These are phyloP conservation scores for Microcebus lehilahytsara DNA, from an alignment of 2,113 vertebrate genomes.

Conservation along the genomic window DNA sequence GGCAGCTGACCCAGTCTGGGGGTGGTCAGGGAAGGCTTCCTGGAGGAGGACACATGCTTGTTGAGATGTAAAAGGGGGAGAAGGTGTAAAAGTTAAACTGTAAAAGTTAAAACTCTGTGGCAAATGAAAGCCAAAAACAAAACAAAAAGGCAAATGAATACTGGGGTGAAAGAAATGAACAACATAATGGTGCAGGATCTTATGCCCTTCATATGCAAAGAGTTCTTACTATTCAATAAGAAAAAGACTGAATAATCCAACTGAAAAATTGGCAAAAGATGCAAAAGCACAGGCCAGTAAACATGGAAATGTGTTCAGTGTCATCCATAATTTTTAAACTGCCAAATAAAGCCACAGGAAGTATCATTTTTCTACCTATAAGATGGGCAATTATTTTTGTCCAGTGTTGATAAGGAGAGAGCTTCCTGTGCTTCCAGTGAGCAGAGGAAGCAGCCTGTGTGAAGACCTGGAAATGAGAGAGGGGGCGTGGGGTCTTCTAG, in stretches of 20 bases:
- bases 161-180: neutral
- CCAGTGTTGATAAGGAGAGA: neutral
- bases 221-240: conserved; percentile 27
- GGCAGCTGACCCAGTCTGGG: neutral
- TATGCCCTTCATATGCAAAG: neutral
- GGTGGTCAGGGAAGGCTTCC: conserved; percentile 9
- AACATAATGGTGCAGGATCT: neutral
- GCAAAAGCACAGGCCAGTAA: neutral
- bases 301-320: neutral
- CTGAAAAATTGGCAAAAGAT: neutral
- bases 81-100: too few species aligned
- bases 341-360: neutral
- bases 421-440: neutral
- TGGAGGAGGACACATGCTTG: neutral
- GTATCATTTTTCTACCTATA: neutral
- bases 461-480: neutral
- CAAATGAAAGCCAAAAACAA: neutral
- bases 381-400: neutral
- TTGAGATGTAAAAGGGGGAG: neutral
- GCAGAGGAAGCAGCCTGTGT: neutral
- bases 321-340: neutral
- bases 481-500: neutral
- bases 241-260: neutral
- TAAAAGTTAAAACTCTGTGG: neutral
- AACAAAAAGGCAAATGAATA: neutral